Evolutionary conservation across 2,797 vertebrate genomes (phyloP), one percentile per base, ranked within the genome.

Genomic region (Pangasius sanitwongsei): DNA sequence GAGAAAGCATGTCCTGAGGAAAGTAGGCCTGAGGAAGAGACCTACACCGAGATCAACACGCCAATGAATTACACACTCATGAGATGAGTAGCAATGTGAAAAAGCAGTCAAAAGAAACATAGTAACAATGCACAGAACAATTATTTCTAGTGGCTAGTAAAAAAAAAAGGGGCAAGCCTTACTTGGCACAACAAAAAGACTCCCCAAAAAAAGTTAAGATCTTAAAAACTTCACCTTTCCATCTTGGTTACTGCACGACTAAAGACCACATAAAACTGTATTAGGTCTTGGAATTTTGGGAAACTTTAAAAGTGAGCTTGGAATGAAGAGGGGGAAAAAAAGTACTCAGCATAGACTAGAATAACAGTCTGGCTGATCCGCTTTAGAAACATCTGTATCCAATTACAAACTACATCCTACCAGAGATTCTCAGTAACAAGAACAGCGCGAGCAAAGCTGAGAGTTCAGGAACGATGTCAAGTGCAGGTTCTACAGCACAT

Each of bases 371-470:
- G 96, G 96, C 96, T 94, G 90, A 94, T 96, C 93, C 93, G 96
- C 70, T 95, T 95, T 96, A 90, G 89, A 95, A 96, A 96, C 98
- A 99, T 97, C 97, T 99, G 98, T 95, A 96, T 97, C 97, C 97
- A 97, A 98, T 99, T 98, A 98, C 96, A 95, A 97, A 96, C 96
- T 96, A 97, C 96, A 97, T 98, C 97, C 96, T 96, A 92, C 94
- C 91, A 92, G 70, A 96, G 95, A 94, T 96, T 96, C 96, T 95
- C 91, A 94, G 94, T 88, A 95, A 95, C 94, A 94, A 95, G 96
- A 96, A 96, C 94, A 96, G 96, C 94, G 94, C 93, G 90, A 95
- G 95, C 92, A 92, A 93, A 94, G 91, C 94, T 92, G 83, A 70
- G 94, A 96, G 95, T 97, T 96, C 94, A 96, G 90, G 93, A 95